Evolutionary conservation across 2,113 vertebrate species (phyloP), one percentile per base, ranked within the genome.

Genomic region (Hylia prasina): DNA sequence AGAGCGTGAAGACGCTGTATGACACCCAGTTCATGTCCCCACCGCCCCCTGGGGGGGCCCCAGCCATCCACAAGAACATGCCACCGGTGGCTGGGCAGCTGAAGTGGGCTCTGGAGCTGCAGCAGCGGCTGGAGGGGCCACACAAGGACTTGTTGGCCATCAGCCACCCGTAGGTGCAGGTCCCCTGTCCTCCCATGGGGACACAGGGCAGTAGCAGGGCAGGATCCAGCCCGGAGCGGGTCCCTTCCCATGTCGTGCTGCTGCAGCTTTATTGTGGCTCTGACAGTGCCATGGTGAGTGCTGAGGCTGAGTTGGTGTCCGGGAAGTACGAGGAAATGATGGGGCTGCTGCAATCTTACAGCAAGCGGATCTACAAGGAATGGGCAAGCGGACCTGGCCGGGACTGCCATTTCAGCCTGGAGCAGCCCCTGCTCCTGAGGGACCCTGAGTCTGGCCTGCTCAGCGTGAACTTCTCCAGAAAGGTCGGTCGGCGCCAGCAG

Each of bases 101-200:
- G 60, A 93, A 97, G 45, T 98, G 98, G 98, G 95, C 98, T 48
- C 97, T 98, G 92, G 98, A 98, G 96, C 82, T 98, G 57, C 97
- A 98, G 95, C 97, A 97, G 93, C 93, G 98, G 63, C 97, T 98
- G 53, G 94, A 98, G 92, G 84, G 27, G 5, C 89, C 87, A 6
- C 93, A 80, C 97, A 81, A 39, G 64, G 90, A 97, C 54, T 23
- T 98, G 51, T 66, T 93, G 15, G 60, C 94, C 90, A 95, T 98
- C 1, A 15, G 85, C 5, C 98, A 98, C 72, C 97, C 96, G 98
- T 98, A 97, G 51, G 98, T 97, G 48, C 2, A 6, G 16, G 47
- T 21, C 15, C 42, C 73, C 60, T 13, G 23, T 42, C 76, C 10
- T 10, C 57, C 70, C 51, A 0, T 0, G 2, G 81, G 81, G 31